These are phyloP conservation scores for Ectobius pallidus DNA, from an alignment of 2,888 invertebrate species.

Conservation along the genomic window DNA sequence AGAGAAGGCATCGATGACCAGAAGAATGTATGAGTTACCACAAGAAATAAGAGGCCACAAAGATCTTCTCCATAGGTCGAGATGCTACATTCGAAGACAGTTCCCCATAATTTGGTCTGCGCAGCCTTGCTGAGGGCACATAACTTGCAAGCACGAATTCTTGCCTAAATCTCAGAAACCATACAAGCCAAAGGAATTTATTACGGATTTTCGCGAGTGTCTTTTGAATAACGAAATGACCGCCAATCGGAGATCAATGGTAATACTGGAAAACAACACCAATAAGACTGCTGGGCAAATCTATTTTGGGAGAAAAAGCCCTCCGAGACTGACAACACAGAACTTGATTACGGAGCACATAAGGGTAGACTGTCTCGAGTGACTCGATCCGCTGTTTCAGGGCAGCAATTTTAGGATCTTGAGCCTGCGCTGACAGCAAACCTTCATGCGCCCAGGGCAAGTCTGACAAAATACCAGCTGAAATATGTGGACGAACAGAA, in stretches of 20 bases:
- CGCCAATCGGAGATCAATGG: not conserved
- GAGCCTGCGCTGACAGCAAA: not conserved
- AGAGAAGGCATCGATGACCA: too few relatives aligned
- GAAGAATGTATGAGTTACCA: too few relatives aligned
- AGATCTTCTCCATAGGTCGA: too few relatives aligned
- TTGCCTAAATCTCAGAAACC: too few relatives aligned
- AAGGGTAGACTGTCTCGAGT: not conserved
- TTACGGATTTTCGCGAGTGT: not conserved
- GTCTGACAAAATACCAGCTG: too few relatives aligned
- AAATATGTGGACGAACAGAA: not conserved
- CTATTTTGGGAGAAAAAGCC: not conserved
- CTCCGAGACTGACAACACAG: not conserved
- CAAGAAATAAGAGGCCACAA: too few relatives aligned
- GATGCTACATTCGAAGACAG: too few relatives aligned
- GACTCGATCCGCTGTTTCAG: not conserved
- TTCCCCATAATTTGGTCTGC: too few relatives aligned
- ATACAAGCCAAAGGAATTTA: too few relatives aligned
- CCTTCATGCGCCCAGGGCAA: not conserved
- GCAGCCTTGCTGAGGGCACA: too few relatives aligned
- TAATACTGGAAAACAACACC: not conserved
- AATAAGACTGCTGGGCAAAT: not conserved
- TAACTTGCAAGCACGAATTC: too few relatives aligned
- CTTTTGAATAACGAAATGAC: not conserved
- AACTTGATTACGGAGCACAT: not conserved
- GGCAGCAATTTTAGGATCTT: not conserved